Evolutionary conservation across 2,888 invertebrate genomes (phyloP), one percentile per base, ranked within the genome.

Genomic region (Gymnosoma rotundatum): DNA sequence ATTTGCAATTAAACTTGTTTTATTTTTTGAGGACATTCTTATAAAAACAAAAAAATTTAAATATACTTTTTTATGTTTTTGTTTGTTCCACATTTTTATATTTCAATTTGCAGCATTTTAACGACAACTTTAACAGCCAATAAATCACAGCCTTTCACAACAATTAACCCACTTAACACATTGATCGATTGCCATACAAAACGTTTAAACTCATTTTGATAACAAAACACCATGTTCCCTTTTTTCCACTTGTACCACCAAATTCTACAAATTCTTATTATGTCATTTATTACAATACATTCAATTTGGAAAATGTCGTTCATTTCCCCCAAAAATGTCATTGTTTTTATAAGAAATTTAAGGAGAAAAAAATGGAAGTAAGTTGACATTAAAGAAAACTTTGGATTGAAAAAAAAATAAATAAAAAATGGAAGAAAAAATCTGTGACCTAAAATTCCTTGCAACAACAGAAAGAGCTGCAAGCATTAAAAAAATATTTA

Each of bases 401-500:
- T 18, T 64, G 74, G 66, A 48, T 20, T 66, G 45, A 66, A 50
- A 58, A 54, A 48, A 32, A 78, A 56, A 25, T 48, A 36, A 56
- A 70, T 14, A n/a, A 58, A 21, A 14, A 61, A 56, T 12, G 10
- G 12, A 36, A 66, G 66, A 42, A 72, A 48, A 50, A 50, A 5
- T 56, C 21, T 54, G n/a, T 83, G 83, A 83, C 83, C 83, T 74
- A 83, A 83, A 83, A 83, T 69, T 63, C 61, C 56, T 60, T 50
- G 32, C 56, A 42, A 63, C 36, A 75, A 25, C 21, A 48, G 0
- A 18, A 72, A 64, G 70, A 52, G 38, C n/a, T n/a, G n/a, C 1
- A 25, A 25, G 21, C 42, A 70, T 25, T 25, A 25, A 38, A 78
- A 66, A 82, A 70, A 70, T 52, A 54, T 69, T 70, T 63, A 63